Conservation (phyloP, 1,140 invertebrate species). For the Ooceraea biroi region DNA sequence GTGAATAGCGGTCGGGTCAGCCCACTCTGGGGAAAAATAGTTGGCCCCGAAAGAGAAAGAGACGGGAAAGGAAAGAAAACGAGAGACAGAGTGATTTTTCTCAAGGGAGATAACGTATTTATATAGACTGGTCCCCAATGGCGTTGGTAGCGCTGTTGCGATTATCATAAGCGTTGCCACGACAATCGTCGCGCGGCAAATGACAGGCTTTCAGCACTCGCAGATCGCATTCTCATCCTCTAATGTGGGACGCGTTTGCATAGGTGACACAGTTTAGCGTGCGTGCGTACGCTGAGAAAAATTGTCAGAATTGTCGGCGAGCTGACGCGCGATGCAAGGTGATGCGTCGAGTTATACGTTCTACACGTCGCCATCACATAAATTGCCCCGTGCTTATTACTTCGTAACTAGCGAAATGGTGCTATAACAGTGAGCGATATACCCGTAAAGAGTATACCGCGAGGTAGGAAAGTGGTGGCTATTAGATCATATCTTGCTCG, state of each 20-base stretch:
- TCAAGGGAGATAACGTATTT: slow-evolving; percentile 74
- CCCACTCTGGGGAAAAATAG: slow-evolving; percentile 53
- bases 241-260: too few species aligned
- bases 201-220: not conserved
- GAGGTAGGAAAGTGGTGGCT: slow-evolving; percentile 40
- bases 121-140: slow-evolving; percentile 37
- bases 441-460: slow-evolving; percentile 53
- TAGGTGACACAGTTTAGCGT: too few species aligned
- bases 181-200: not conserved
- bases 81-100: slow-evolving; percentile 57
- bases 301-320: slow-evolving; percentile 7
- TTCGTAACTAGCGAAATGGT: slow-evolving; percentile 53
- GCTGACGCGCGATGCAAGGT: slow-evolving; percentile 14
- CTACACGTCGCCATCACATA: slow-evolving; percentile 46
- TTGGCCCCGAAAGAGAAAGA: slow-evolving; percentile 38
- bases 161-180: slow-evolving; percentile 10
- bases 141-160: not conserved
- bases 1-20: slow-evolving; percentile 63
- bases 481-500: slow-evolving; percentile 57
- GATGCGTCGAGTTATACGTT: slow-evolving; percentile 42
- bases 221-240: too few species aligned
- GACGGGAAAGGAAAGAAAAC: not conserved
- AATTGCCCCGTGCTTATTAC: slow-evolving; percentile 53
- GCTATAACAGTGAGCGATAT: slow-evolving; percentile 54
- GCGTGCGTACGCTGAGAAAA: not conserved